phyloP scores from a whole-genome alignment of 2,888 invertebrate genomes.

The Copidosoma aretas region DNA sequence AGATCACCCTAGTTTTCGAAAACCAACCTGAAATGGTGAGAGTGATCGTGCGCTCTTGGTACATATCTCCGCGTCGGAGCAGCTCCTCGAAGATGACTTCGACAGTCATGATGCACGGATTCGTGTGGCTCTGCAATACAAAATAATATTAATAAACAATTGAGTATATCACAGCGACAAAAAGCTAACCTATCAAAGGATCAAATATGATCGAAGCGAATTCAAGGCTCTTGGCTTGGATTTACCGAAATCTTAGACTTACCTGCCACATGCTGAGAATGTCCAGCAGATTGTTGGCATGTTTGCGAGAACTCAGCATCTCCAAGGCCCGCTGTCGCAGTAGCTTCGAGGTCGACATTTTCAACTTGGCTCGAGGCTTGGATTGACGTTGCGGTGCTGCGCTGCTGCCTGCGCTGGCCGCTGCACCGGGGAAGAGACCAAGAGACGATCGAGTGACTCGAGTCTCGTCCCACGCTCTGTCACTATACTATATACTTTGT shows the following conservation, averaged over 20 bases:
- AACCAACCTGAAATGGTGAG: slow-evolving; percentile 55
- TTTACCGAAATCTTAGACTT: slow-evolving; percentile 43
- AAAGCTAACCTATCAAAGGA: slow-evolving; percentile 48
- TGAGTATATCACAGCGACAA: slow-evolving; percentile 20
- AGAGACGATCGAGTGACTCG: too few relatives aligned
- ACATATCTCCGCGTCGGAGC: slow-evolving; percentile 72
- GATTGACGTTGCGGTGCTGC: background rate
- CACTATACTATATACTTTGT: too few relatives aligned
- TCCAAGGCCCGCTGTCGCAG: slow-evolving; percentile 75
- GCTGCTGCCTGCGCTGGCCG: background rate
- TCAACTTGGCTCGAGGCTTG: slow-evolving; percentile 45
- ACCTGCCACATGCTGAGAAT: slow-evolving; percentile 76
- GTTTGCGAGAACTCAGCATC: slow-evolving; percentile 71
- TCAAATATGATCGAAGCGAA: background rate
- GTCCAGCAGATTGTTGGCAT: slow-evolving; percentile 72
- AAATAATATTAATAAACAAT: background rate
- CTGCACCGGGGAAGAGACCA: too few relatives aligned
- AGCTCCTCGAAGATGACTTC: slow-evolving; percentile 77
- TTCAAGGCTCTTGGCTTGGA: background rate
- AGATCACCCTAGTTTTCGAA: background rate
- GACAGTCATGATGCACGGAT: slow-evolving; percentile 71
- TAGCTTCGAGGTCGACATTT: slow-evolving; percentile 69
- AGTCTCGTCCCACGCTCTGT: too few relatives aligned
- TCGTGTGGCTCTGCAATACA: slow-evolving; percentile 52
- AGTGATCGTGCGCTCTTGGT: slow-evolving; percentile 63